Base-by-base conservation (phyloP, 2,888 invertebrate species). In the Amphipoea oculea region DNA sequence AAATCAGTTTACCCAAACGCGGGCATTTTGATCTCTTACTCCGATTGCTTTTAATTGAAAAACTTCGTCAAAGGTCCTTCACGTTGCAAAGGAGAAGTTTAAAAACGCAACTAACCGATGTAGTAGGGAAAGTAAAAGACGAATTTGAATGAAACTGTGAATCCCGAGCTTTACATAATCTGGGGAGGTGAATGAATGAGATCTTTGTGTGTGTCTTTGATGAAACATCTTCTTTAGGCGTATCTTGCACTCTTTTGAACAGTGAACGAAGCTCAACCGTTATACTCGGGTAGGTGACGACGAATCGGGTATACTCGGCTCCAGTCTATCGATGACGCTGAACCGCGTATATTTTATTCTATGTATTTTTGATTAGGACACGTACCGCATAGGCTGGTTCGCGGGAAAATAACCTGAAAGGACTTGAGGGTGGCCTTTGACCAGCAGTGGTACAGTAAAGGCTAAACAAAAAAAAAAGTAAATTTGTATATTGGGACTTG, bases 31-130 rank as follows among this genome's bases (percentile, higher is more conserved):
- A 90, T 91, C 91, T 90, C 85, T 87, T 85, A 89, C 82, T 86
- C 81, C 84, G 86, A 89, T 88, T 81, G 88, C 79, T 88, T 86
- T 89, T 94, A 93, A 94, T 94, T 93, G 91, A 94, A 93, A 94
- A 94, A 93, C 90, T 93, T 93, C 51, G 76, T 71, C 81, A 87
- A 86, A 89, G 87, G 88, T 87, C 86, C 78, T 85, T 69, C 71
- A 80, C 80, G 66, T 57, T 76, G 82, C 57, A 76, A 86, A 87
- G 82, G 80, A 76, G 60, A 79, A 86, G 82, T 83, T 83, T 57
- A 69, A 63, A 60, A 79, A 79, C 78, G 78, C 81, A 82, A 83
- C 85, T 76, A 81, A 78, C 85, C 73, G 68, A 71, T 76, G n/a
- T 78, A 74, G 73, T 76, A 62, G 68, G 14, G 76, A 83, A 84